Evolutionary conservation across 2,888 invertebrate species (phyloP).

Genomic region (Volucella zonaria): DNA sequence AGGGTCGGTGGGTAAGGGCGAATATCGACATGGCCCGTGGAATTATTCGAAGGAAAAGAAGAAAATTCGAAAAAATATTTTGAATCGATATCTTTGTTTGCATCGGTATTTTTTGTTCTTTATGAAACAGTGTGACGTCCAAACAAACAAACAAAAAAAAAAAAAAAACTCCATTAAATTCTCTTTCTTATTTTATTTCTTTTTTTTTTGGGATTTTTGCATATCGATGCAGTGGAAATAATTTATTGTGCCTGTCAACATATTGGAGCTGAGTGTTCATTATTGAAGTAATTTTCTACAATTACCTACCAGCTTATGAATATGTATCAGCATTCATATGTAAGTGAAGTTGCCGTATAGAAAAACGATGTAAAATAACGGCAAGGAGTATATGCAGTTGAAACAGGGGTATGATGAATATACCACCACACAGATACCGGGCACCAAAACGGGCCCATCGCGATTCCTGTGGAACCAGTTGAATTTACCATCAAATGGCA

Average conservation of each 20-base stretch:
- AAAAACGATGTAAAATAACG: too few species aligned
- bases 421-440: too few species aligned
- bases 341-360: background rate
- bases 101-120: too few species aligned
- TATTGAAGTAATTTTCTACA: background rate
- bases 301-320: too few species aligned
- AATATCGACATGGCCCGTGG: background rate
- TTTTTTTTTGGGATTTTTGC: background rate
- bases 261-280: conserved; percentile 1
- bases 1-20: too few species aligned
- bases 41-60: background rate
- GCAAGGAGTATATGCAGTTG: too few species aligned
- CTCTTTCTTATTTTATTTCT: too few species aligned
- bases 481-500: too few species aligned
- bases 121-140: too few species aligned
- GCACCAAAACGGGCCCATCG: too few species aligned
- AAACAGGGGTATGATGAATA: too few species aligned
- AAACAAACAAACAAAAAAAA: background rate
- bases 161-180: conserved; percentile 2
- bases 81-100: background rate
- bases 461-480: too few species aligned
- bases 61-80: background rate
- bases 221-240: conserved; percentile 3
- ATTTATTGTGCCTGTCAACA: conserved; percentile 3
- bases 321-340: background rate